Evolutionary conservation across 2,888 invertebrate species (phyloP).

Genomic region (Nysson spinosus): DNA sequence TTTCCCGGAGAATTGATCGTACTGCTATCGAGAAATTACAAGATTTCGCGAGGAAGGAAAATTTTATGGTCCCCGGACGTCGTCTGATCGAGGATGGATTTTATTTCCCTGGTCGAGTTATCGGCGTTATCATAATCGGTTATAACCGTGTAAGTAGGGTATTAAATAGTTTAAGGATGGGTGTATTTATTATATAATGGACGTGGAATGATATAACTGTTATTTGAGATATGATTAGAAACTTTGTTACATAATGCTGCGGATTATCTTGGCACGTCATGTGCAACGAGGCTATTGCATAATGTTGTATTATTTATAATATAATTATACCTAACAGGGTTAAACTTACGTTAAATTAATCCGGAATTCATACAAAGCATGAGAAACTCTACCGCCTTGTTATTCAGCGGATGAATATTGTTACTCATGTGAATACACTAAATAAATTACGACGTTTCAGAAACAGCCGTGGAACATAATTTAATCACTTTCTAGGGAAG

Average conservation of each 20-base stretch:
- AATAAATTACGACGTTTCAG: conserved; percentile 61
- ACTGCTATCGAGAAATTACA: conserved; percentile 18
- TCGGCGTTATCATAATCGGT: too few relatives aligned
- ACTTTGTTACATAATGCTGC: too few relatives aligned
- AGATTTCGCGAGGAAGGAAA: conserved; percentile 28
- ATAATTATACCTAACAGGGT: conserved; percentile 38
- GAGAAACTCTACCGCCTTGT: conserved; percentile 31
- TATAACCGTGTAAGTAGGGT: too few relatives aligned
- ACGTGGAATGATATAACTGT: too few relatives aligned
- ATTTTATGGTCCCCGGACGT: conserved; percentile 26
- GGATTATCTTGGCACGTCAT: conserved; percentile 20
- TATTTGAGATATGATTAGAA: too few relatives aligned
- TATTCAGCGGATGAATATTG: conserved; percentile 51
- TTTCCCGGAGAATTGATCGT: conserved; percentile 41
- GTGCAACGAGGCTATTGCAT: conserved; percentile 38
- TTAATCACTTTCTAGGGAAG: conserved; percentile 55
- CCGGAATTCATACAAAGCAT: conserved; percentile 31
- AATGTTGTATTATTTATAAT: too few relatives aligned
- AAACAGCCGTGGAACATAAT: conserved; percentile 57
- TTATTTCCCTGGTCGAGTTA: conserved; percentile 11
- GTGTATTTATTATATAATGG: too few relatives aligned
- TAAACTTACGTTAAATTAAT: conserved; percentile 61
- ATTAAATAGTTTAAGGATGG: too few relatives aligned
- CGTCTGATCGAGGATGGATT: conserved; percentile 27
- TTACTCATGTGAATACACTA: conserved; percentile 60